phyloP scores from a whole-genome alignment of 37 sponge, comb jelly and placozoan genomes.

The Halichondria panicea region DNA sequence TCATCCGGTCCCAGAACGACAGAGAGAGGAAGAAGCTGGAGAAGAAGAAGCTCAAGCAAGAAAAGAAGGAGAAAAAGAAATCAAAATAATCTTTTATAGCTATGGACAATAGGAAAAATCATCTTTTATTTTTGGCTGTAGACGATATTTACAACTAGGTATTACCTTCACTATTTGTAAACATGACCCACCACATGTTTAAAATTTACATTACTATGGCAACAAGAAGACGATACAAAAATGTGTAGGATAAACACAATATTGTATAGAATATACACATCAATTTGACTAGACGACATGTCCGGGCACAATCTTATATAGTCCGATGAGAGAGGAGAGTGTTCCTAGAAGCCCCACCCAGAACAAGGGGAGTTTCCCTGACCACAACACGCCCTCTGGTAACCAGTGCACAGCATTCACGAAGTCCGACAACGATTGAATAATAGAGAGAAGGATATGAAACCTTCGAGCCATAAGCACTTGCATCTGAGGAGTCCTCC shows the following conservation, averaged over 20 bases:
- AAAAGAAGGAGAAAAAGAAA: slow-evolving; percentile 61
- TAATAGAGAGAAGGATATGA: neutral
- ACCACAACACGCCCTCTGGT: slow-evolving; percentile 38
- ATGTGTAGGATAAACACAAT: no score
- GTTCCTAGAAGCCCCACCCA: slow-evolving; percentile 49
- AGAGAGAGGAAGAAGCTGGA: slow-evolving; percentile 51
- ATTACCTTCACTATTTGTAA: no score
- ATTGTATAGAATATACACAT: no score
- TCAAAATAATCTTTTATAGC: slow-evolving; percentile 2
- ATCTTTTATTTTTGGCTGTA: no score
- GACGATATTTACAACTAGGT: no score
- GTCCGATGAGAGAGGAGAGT: slow-evolving; percentile 50
- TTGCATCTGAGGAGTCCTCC: neutral
- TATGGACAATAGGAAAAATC: no score
- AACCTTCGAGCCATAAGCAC: neutral
- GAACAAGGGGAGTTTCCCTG: slow-evolving; percentile 8
- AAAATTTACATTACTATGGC: no score
- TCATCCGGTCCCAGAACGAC: slow-evolving; percentile 36
- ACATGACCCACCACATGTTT: no score
- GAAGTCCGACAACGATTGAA: slow-evolving; percentile 36
- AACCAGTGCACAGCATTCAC: slow-evolving; percentile 40
- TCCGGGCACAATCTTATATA: slow-evolving; percentile 43
- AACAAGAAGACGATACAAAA: no score
- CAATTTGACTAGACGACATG: no score
- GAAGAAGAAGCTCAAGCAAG: slow-evolving; percentile 60